Evolutionary conservation across 2,797 vertebrate species (phyloP).

Genomic region (Aulostomus chinensis): DNA sequence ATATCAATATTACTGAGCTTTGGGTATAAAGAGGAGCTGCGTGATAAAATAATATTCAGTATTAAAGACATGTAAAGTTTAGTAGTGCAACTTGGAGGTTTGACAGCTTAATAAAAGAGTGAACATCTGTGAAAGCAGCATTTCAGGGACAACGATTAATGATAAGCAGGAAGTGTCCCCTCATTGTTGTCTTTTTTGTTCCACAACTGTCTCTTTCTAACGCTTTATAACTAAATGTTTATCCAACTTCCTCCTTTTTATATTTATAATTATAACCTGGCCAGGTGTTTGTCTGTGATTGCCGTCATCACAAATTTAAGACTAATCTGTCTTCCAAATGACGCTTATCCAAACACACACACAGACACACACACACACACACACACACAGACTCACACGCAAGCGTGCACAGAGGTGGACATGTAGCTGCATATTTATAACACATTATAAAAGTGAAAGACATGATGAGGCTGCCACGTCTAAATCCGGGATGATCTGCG

Average conservation of each 20-base stretch:
- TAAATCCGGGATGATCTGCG: slow-evolving; percentile 41
- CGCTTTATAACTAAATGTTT: too few species aligned
- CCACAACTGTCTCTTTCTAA: too few species aligned
- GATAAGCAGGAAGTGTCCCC: too few species aligned
- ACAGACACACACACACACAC: neutral
- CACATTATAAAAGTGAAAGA: slow-evolving; percentile 54
- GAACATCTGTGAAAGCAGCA: neutral
- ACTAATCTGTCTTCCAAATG: slow-evolving; percentile 20
- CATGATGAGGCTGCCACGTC: slow-evolving; percentile 52
- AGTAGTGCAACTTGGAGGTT: neutral
- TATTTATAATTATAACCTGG: slow-evolving; percentile 32
- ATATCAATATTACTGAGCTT: too few species aligned
- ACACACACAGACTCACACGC: neutral
- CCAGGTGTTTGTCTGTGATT: slow-evolving; percentile 31
- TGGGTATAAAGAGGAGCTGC: too few species aligned
- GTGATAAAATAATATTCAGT: too few species aligned
- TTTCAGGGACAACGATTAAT: too few species aligned
- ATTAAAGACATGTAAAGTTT: slow-evolving; percentile 16
- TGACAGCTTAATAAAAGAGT: neutral
- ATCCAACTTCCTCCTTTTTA: too few species aligned
- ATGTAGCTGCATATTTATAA: slow-evolving; percentile 75
- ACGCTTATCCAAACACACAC: neutral
- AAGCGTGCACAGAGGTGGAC: slow-evolving; percentile 17
- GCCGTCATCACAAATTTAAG: slow-evolving; percentile 15
- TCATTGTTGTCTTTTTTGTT: slow-evolving; percentile 20